These are phyloP conservation scores for Pyralis farinalis DNA, from an alignment of 2,888 invertebrate genomes.

Conservation along the genomic window DNA sequence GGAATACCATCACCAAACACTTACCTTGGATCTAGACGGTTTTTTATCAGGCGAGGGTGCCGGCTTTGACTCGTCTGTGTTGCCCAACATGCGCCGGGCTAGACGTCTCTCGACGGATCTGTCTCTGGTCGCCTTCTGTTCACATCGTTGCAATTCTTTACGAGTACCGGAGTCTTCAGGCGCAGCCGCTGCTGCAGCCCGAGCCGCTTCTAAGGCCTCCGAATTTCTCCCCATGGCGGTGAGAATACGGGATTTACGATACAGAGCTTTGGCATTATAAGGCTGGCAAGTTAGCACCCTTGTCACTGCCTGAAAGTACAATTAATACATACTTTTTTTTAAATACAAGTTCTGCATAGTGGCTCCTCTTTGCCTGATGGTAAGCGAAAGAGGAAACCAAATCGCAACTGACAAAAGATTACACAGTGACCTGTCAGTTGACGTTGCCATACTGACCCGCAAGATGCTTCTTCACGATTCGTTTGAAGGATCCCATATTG, in stretches of 20 bases:
- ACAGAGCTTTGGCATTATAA: constrained; percentile 94
- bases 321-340: no score
- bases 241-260: constrained; percentile 84
- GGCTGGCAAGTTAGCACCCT: constrained; percentile 92
- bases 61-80: constrained; percentile 32
- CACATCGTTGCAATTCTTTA: constrained; percentile 64
- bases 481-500: no score
- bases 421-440: no score
- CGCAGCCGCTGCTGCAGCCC: constrained; percentile 58
- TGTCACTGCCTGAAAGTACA: constrained; percentile 84
- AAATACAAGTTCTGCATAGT: no score
- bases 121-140: constrained; percentile 56
- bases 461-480: no score
- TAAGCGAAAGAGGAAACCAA: no score
- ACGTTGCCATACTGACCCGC: no score
- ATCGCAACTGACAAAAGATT: no score
- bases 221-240: constrained; percentile 81
- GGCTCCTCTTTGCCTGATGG: no score
- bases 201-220: constrained; percentile 83
- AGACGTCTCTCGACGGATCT: constrained; percentile 64
- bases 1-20: no score
- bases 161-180: constrained; percentile 59
- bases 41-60: constrained; percentile 49
- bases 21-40: constrained; percentile 59
- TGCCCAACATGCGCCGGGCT: constrained; percentile 36